phyloP scores from a whole-genome alignment of 2,797 vertebrate species.

The Clarias fuscus region DNA sequence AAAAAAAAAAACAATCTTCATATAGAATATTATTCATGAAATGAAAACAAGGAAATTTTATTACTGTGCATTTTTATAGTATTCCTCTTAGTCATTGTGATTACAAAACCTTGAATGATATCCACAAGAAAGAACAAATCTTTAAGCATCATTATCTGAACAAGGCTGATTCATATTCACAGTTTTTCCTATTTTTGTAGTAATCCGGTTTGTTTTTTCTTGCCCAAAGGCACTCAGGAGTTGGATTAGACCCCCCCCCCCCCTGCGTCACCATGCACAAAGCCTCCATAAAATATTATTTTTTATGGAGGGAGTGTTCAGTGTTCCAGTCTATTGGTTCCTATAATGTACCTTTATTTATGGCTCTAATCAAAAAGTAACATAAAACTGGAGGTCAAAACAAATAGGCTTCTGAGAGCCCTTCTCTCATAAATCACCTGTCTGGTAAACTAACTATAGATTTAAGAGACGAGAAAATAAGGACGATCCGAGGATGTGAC shows the following conservation, averaged over 20 bases:
- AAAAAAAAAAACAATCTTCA: background rate
- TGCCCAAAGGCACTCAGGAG: background rate
- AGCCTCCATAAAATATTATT: background rate
- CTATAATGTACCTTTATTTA: background rate
- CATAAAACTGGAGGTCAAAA: constrained; percentile 12
- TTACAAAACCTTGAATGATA: background rate
- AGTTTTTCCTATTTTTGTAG: background rate
- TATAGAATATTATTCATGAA: background rate
- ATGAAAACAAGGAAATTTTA: background rate
- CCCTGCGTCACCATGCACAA: background rate
- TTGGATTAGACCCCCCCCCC: background rate
- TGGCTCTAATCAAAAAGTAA: background rate
- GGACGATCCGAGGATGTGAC: background rate
- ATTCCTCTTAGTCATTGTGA: background rate
- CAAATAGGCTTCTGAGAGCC: background rate
- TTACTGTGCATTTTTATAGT: background rate
- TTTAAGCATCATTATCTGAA: background rate
- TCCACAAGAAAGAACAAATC: background rate
- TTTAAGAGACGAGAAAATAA: background rate
- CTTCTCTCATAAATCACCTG: background rate
- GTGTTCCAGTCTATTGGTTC: background rate
- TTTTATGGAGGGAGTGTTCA: background rate
- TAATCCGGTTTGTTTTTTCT: background rate
- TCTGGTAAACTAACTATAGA: background rate
- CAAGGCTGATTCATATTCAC: background rate